Evolutionary conservation across 2,888 invertebrate genomes (phyloP), one percentile per base, ranked within the genome.

Genomic region (Anthrax anthrax): DNA sequence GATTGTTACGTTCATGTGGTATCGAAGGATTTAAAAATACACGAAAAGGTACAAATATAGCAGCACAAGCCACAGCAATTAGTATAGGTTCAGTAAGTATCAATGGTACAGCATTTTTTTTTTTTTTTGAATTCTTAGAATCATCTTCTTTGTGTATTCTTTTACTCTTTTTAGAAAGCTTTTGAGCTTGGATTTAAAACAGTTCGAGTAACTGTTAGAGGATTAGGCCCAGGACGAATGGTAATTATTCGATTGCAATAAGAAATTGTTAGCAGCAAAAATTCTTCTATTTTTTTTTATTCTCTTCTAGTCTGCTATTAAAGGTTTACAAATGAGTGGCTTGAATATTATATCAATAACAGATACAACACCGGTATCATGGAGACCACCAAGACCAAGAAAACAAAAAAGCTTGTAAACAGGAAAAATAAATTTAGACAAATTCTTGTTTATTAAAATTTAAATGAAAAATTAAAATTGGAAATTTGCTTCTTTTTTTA

Each of bases 1-100:
- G 81, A 58, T 55, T 84, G 12, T 73, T 80, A 18, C 70, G 81
- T 37, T 83, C 86, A 1, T 85, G 89, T 70, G 94, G 95, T 1
- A 74, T 82, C 56, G 95, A 95, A 64, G 96, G 96, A 6, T 97
- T 94, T 60, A 94, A 91, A 69, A 89, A 95, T 65, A 81, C 92
- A 0, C 81, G 84, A 56, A 96, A 96, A 68, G 95, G 95, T 51
- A 96, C 96, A 5, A 95, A 92, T 62, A 84, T 96, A 58, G 96
- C 96, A 37, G 96, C 94, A 2, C 95, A 97, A 69, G 87, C 94
- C 13, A 88, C 94, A 19, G 95, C 89, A 19, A 79, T 92, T 46
- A 78, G 74, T 48, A 70, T 92, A 56, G 83, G 84, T 54, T 70
- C 71, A 48, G 89, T 89, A 71, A 72, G 76, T 68, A 52, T 50